These are phyloP conservation scores for Thunnus maccoyii DNA, from an alignment of 2,113 vertebrate genomes.

Conservation along the genomic window DNA sequence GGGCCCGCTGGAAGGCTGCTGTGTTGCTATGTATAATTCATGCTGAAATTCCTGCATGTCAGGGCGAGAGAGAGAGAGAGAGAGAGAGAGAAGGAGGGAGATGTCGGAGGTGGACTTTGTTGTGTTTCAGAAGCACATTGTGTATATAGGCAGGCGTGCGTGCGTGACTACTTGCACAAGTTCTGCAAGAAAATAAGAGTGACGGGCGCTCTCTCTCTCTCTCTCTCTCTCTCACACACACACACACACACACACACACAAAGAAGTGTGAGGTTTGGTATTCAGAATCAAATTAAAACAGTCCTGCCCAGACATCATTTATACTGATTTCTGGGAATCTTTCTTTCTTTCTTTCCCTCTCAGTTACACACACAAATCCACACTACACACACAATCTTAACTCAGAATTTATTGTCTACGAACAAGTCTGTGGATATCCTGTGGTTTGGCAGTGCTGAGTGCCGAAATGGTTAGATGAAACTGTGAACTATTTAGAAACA, in stretches of 20 bases:
- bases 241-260: constrained; percentile 15
- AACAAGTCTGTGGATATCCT: constrained; percentile 32
- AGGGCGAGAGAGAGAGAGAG: constrained; percentile 59
- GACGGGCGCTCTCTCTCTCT: background rate
- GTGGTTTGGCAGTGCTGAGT: constrained; percentile 36
- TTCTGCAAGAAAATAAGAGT: background rate
- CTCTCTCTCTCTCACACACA: background rate
- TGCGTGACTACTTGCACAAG: constrained; percentile 31
- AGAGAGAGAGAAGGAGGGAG: constrained; percentile 29
- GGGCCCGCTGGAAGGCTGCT: constrained; percentile 74
- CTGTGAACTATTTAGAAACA: constrained; percentile 11
- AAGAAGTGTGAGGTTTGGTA: constrained; percentile 40
- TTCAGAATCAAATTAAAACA: constrained; percentile 61
- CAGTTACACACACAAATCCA: background rate
- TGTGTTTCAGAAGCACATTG: constrained; percentile 56
- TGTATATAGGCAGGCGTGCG: constrained; percentile 30
- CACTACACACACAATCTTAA: constrained; percentile 10
- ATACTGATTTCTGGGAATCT: constrained; percentile 46
- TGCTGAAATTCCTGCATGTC: constrained; percentile 82
- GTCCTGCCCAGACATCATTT: constrained; percentile 47
- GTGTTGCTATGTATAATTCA: constrained; percentile 86
- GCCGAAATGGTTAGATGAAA: constrained; percentile 15
- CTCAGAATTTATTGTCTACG: constrained; percentile 24
- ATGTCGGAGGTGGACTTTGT: constrained; percentile 62
- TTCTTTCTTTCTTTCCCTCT: background rate